Conservation (phyloP, 2,797 vertebrate genomes). For the Pantherophis alleghaniensis region DNA sequence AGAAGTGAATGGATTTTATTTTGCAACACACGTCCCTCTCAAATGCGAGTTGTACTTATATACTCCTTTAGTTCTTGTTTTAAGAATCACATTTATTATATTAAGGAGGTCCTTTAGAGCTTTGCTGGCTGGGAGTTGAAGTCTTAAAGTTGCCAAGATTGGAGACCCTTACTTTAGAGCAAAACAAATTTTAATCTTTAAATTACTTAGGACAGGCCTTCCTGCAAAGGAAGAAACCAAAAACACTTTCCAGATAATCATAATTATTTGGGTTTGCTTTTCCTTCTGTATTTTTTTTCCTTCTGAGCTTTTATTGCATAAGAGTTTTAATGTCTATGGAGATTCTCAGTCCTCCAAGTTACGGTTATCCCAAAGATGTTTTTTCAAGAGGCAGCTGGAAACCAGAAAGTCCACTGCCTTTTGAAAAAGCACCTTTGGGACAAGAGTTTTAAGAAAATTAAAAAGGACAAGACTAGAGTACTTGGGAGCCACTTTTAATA, state of each 20-base stretch:
- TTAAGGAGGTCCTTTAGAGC: neutral
- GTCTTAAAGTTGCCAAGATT: too few relatives aligned
- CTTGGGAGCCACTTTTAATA: too few relatives aligned
- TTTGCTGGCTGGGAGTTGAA: too few relatives aligned
- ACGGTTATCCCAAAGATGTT: too few relatives aligned
- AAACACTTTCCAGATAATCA: neutral
- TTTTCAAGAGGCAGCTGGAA: too few relatives aligned
- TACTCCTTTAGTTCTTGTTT: neutral
- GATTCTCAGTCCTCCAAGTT: too few relatives aligned
- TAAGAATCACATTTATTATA: neutral
- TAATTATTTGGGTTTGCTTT: neutral
- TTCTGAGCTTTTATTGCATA: neutral
- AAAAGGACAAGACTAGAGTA: neutral
- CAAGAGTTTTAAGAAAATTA: neutral
- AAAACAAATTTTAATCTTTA: neutral
- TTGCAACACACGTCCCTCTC: neutral
- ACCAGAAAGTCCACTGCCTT: too few relatives aligned
- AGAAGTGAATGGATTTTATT: neutral
- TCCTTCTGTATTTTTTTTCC: accelerated
- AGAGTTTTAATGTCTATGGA: too few relatives aligned
- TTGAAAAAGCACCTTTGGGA: too few relatives aligned
- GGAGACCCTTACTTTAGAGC: too few relatives aligned
- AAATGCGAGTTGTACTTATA: neutral
- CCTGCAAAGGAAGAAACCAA: neutral
- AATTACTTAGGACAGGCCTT: neutral